Base-by-base conservation (phyloP, 2,113 vertebrate species). In the Eonycteris spelaea region DNA sequence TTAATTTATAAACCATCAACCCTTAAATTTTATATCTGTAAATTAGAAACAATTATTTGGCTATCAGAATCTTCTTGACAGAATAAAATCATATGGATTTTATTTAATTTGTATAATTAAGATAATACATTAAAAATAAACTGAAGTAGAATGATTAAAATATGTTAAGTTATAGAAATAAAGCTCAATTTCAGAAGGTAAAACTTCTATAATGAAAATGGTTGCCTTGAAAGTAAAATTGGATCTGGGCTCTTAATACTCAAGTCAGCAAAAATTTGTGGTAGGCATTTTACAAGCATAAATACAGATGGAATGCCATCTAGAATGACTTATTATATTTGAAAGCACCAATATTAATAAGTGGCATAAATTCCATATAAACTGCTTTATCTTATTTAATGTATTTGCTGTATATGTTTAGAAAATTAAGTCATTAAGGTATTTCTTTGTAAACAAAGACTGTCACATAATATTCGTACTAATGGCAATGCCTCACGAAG, bases 191-290 rank as follows among this genome's bases (percentile, higher is more conserved):
- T 51, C n/a, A 51, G n/a, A 70, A 74, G 26, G 15, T 63, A 51
- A 92, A 90, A 83, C 84, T 80, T 89, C 43, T 80, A 2, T 61
- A 94, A n/a, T 57, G 26, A 95, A 91, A 93, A 93, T 35, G 24
- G 51, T 26, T 38, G 28, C 4, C n/a, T 93, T 80, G 21, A 93
- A 67, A 93, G 90, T 61, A 90, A 90, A 87, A 92, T 80, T 55
- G 53, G 55, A 75, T 2, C 12, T 7, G 33, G 65, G 38, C 63
- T 65, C 28, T 83, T 82, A 38, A 75, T 6, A 89, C 2, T n/a
- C n/a, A 74, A 95, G 35, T 82, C 24, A 89, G 48, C 70, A 95
- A 68, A 87, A 28, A 87, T 70, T 88, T 71, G 43, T 70, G 70
- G 10, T n/a, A 18, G 48, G 40, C 40, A 89, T 83, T 94, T 92